Percentiles rank a stretch among this genome's conserved stretches.
Conservation (phyloP, 2,888 invertebrate genomes). For the Macrophya alboannulata region DNA sequence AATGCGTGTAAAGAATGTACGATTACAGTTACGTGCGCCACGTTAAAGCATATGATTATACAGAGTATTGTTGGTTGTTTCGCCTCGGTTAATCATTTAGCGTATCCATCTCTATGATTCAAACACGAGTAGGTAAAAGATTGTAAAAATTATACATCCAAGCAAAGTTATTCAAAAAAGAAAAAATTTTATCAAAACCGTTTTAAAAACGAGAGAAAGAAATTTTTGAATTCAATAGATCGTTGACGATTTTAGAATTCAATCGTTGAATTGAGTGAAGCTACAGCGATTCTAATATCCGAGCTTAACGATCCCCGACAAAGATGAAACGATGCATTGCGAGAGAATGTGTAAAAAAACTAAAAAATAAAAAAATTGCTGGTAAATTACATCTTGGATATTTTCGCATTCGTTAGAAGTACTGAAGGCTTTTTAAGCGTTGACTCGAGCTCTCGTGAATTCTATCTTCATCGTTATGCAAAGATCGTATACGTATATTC, state of each 20-base stretch:
- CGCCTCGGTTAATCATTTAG: constrained; percentile 13
- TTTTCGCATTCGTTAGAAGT: background rate
- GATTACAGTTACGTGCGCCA: constrained; percentile 7
- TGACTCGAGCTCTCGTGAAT: too few species aligned
- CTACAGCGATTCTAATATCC: background rate
- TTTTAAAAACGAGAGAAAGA: background rate
- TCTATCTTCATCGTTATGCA: background rate
- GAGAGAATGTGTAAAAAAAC: background rate
- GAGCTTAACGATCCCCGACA: background rate
- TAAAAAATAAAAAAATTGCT: background rate
- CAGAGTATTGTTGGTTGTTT: background rate
- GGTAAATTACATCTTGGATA: constrained; percentile 1
- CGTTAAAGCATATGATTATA: constrained; percentile 16
- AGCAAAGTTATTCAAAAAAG: too few species aligned
- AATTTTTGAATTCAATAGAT: background rate
- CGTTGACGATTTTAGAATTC: background rate
- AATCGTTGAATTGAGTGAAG: background rate
- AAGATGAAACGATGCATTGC: background rate
- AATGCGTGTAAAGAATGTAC: constrained; percentile 21
- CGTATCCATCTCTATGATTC: background rate
- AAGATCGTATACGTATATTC: background rate
- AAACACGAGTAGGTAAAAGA: background rate
- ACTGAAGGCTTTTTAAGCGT: background rate
- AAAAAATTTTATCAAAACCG: too few species aligned
- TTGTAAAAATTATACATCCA: too few species aligned